Evolutionary conservation across 1,140 invertebrate genomes (phyloP).

Genomic region (Drosophila hydei): DNA sequence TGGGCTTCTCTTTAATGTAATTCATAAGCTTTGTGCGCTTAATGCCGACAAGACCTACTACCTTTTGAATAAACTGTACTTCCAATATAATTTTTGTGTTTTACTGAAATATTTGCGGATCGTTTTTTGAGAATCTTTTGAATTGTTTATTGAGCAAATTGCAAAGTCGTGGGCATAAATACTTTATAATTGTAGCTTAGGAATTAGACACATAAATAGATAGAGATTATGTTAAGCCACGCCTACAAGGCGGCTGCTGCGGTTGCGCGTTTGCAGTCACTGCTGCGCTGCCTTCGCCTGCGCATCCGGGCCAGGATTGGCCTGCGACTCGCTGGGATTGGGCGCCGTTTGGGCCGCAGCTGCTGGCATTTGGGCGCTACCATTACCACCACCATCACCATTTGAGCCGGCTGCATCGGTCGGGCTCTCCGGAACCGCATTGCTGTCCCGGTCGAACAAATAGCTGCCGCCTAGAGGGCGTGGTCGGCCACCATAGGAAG

Average conservation of each 20-base stretch:
- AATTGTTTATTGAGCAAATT: slow-evolving; percentile 73
- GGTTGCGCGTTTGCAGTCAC: background rate
- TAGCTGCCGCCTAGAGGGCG: slow-evolving; percentile 82
- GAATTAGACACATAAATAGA: slow-evolving; percentile 74
- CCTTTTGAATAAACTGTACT: slow-evolving; percentile 48
- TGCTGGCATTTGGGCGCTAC: slow-evolving; percentile 55
- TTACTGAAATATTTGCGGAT: slow-evolving; percentile 6
- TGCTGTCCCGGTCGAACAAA: slow-evolving; percentile 78
- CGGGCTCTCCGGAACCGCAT: slow-evolving; percentile 58
- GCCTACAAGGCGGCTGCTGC: slow-evolving; percentile 42
- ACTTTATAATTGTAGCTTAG: slow-evolving; percentile 61
- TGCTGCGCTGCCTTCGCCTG: slow-evolving; percentile 42
- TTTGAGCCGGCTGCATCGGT: slow-evolving; percentile 48
- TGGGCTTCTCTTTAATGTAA: slow-evolving; percentile 20
- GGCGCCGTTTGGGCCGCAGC: slow-evolving; percentile 67
- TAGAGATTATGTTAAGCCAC: slow-evolving; percentile 57
- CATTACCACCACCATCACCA: slow-evolving; percentile 52
- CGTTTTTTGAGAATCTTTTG: slow-evolving; percentile 62
- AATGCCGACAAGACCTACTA: slow-evolving; percentile 10
- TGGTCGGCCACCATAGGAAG: slow-evolving; percentile 82
- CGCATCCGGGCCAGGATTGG: slow-evolving; percentile 26
- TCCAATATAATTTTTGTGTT: slow-evolving; percentile 15
- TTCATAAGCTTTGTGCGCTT: slow-evolving; percentile 18
- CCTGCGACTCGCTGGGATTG: slow-evolving; percentile 24
- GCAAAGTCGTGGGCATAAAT: slow-evolving; percentile 54